These are phyloP conservation scores for Drosophila kurseongensis DNA, from an alignment of 1,140 invertebrate species.

Conservation along the genomic window DNA sequence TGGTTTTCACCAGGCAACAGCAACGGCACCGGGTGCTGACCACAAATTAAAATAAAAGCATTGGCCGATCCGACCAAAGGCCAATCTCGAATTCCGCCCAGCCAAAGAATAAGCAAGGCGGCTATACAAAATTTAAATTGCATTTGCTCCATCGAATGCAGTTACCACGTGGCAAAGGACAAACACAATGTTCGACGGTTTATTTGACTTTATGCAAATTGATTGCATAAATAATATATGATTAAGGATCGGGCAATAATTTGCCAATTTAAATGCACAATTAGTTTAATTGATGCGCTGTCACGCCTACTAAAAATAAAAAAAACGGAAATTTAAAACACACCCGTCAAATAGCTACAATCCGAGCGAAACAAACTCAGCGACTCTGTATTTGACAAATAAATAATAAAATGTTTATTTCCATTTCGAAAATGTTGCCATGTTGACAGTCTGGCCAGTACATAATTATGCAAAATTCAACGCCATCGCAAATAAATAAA, in stretches of 20 bases:
- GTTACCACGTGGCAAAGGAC: conserved; percentile 11
- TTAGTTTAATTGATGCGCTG: conserved; percentile 62
- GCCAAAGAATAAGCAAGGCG: conserved; percentile 20
- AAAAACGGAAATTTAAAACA: neutral
- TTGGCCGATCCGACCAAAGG: neutral
- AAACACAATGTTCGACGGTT: conserved; percentile 34
- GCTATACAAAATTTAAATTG: conserved; percentile 32
- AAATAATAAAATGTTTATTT: conserved; percentile 63
- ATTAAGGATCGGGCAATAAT: conserved; percentile 58
- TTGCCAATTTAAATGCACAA: conserved; percentile 65
- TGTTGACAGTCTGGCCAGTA: conserved; percentile 48
- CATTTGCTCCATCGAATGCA: conserved; percentile 17
- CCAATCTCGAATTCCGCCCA: conserved; percentile 5
- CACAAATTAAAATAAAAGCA: conserved; percentile 62
- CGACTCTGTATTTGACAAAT: conserved; percentile 48
- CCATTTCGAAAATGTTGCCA: conserved; percentile 50
- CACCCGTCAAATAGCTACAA: conserved; percentile 7
- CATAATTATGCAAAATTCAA: conserved; percentile 75
- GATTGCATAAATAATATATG: conserved; percentile 72
- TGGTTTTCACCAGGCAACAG: conserved; percentile 49
- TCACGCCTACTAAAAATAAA: conserved; percentile 21
- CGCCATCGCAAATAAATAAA: conserved; percentile 32
- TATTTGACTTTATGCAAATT: conserved; percentile 62
- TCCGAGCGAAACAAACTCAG: conserved; percentile 21
- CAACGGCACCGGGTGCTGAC: conserved; percentile 6